Conservation (phyloP, 2,797 vertebrate species). For the Catharus ustulatus region DNA sequence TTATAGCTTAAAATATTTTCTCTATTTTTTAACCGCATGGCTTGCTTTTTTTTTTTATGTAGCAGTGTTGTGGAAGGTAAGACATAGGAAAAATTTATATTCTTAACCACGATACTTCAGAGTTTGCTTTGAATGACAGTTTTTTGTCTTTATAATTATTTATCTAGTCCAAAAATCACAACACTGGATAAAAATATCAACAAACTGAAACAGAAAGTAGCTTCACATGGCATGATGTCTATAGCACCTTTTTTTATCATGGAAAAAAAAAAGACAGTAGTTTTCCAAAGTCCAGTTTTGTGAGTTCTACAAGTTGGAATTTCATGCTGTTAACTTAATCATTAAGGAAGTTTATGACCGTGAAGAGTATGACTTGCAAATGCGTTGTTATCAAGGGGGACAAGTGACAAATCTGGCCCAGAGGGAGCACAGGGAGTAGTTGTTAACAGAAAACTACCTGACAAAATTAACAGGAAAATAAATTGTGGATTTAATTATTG, state of each 20-base stretch:
- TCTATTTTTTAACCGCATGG: background rate
- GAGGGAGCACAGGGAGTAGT: background rate
- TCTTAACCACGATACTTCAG: background rate
- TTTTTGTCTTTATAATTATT: background rate
- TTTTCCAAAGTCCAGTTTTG: background rate
- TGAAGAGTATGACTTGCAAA: slow-evolving; percentile 28
- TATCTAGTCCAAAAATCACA: background rate
- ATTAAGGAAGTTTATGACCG: slow-evolving; percentile 17
- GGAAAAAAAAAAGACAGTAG: background rate
- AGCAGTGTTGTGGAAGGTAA: background rate
- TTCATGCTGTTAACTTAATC: slow-evolving; percentile 25
- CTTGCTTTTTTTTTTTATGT: background rate
- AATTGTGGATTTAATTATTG: background rate
- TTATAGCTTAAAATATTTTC: background rate
- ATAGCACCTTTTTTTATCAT: background rate
- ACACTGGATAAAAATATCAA: background rate
- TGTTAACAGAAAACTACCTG: background rate
- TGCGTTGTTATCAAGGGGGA: background rate
- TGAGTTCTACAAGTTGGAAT: background rate
- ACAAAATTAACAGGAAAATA: background rate
- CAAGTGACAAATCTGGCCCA: background rate
- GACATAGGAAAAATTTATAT: background rate
- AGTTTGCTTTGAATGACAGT: background rate
- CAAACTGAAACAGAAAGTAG: background rate
- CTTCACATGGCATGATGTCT: background rate